Conservation (phyloP, 2,888 invertebrate species). For the Cyaniris semiargus region DNA sequence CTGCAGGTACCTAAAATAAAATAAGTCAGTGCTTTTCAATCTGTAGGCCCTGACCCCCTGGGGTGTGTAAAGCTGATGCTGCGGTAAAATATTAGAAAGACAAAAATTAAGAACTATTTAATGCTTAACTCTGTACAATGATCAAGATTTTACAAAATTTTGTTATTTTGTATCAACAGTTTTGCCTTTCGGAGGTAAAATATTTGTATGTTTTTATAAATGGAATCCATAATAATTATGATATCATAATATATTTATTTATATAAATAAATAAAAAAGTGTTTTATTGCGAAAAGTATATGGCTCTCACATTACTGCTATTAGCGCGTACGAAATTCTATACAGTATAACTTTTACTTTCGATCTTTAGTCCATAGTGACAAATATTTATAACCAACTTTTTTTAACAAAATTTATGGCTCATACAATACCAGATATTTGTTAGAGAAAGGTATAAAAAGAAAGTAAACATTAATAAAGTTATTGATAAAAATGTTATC, state of each 20-base stretch:
- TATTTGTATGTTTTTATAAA: no score
- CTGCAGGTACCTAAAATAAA: background rate
- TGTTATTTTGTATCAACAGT: no score
- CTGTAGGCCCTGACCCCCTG: no score
- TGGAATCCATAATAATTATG: no score
- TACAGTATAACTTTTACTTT: background rate
- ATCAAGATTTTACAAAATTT: no score
- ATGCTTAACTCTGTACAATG: no score
- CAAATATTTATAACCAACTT: background rate
- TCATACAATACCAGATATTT: slow-evolving; percentile 1
- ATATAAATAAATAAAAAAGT: background rate
- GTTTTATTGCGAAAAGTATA: background rate
- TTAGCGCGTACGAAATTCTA: background rate
- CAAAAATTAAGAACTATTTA: no score
- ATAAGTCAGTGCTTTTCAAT: background rate
- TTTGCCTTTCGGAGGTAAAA: no score
- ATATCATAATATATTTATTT: no score
- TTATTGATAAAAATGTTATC: background rate
- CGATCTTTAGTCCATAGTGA: background rate
- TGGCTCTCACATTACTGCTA: background rate
- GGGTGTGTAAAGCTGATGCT: background rate
- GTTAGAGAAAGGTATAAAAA: background rate
- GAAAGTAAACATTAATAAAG: background rate
- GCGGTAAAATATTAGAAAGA: background rate
- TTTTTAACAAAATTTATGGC: no score